Conservation (phyloP, 2,797 vertebrate species). For the Sardinella longiceps region DNA sequence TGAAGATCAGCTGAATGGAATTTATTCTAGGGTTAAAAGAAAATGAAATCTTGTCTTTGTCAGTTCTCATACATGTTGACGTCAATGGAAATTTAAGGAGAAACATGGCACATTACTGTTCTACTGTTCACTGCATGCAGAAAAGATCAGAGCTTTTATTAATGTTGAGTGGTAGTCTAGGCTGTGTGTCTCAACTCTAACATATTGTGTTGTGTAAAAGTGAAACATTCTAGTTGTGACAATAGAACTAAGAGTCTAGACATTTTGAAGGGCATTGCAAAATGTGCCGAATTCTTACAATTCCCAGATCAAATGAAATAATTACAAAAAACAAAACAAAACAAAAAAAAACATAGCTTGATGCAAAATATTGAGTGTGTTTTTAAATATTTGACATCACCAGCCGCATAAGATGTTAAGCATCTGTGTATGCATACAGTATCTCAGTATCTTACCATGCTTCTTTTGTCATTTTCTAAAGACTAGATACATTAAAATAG, state of each 20-base stretch:
- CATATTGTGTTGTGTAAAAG: background rate
- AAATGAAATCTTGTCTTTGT: conserved; percentile 29
- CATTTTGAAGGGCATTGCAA: too few relatives aligned
- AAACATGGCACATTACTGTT: conserved; percentile 56
- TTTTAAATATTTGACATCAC: too few relatives aligned
- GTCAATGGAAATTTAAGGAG: conserved; percentile 43
- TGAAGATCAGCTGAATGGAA: conserved; percentile 58
- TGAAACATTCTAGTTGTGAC: background rate
- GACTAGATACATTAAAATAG: too few relatives aligned
- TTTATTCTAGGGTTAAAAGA: conserved; percentile 64
- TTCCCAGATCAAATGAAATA: background rate
- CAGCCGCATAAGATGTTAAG: too few relatives aligned
- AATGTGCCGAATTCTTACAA: background rate
- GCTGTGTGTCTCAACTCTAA: background rate
- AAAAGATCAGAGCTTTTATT: background rate
- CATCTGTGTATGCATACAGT: too few relatives aligned
- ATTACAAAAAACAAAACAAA: too few relatives aligned
- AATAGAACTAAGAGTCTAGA: too few relatives aligned
- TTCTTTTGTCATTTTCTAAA: too few relatives aligned
- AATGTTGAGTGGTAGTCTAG: background rate
- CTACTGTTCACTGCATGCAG: background rate
- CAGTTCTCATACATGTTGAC: conserved; percentile 24
- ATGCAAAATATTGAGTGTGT: too few relatives aligned
- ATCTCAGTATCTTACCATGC: too few relatives aligned
- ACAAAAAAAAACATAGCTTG: background rate